Evolutionary conservation across 2,113 vertebrate species (phyloP), one percentile per base, ranked within the genome.

Genomic region (Aviceda subcristata): DNA sequence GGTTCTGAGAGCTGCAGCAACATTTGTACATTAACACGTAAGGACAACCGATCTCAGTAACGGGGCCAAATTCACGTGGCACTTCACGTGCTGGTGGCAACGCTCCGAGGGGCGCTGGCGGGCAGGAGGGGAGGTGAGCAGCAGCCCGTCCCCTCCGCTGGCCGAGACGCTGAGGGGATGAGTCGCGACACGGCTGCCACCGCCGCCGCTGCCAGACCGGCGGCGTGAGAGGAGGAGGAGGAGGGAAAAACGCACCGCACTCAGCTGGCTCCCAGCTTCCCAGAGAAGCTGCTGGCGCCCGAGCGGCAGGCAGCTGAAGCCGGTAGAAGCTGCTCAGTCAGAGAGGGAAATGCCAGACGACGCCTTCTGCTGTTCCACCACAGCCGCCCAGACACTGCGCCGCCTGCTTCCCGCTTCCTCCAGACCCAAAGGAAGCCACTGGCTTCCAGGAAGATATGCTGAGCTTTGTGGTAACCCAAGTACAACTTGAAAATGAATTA

Each of bases 121-220:
- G 59, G 59, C 41, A 86, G 38, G 43, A 79, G 43, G 22, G n/a
- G 30, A 51, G 0, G 16, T 0, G 15, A 77, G 57, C 39, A 60
- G 67, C 27, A 48, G 39, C 22, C 18, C 2, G 7, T 74, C 8
- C 56, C 53, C 46, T 39, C 8, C 1, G 2, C 32, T 53, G 67
- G 43, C 39, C 4, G 1, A 74, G 51, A 29, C 24, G 29, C 39
- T 20, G 32, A 39, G 20, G 16, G 19, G 29, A 24, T n/a, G 46
- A 46, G 66, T 9, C 1, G 3, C 1, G 2, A 27, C 0, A 5
- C 1, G 3, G 56, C n/a, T 57, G 38, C 48, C 32, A 17, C 34
- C 34, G 73, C 22, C 56, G 57, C 23, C 2, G 0, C 27, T 60
- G 36, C 66, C 30, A 60, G 36, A 41, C 14, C 72, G 59, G 24